Evolutionary conservation across 2,113 vertebrate genomes (phyloP).

Genomic region (Carassius carassius): DNA sequence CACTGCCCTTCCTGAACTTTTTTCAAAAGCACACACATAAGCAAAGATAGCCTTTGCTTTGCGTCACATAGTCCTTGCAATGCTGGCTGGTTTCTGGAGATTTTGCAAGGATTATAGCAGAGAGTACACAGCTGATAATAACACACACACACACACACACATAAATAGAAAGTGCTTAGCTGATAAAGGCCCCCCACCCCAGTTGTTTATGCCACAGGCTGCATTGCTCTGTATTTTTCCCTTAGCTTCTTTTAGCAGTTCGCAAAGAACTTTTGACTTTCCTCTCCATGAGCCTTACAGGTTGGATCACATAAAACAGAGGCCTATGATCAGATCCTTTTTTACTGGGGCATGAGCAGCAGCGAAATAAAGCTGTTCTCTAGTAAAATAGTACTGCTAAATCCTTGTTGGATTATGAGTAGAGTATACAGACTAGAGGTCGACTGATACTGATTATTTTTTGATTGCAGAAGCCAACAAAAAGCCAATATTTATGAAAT

Average conservation of each 20-base stretch:
- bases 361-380: background rate
- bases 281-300: background rate
- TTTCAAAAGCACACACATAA: background rate
- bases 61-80: constrained; percentile 11
- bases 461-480: background rate
- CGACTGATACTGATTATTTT: too few species aligned
- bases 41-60: constrained; percentile 21
- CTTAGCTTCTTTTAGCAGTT: background rate
- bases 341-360: background rate
- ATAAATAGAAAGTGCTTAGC: constrained; percentile 19
- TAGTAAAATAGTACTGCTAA: background rate
- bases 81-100: constrained; percentile 40
- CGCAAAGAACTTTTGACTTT: constrained; percentile 16
- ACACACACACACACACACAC: constrained; percentile 25
- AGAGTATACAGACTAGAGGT: background rate
- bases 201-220: constrained; percentile 41
- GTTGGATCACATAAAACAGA: constrained; percentile 21
- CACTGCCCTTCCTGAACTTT: constrained; percentile 2
- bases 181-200: constrained; percentile 25
- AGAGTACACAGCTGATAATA: constrained; percentile 23
- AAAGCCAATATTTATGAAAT: background rate
- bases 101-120: constrained; percentile 35
- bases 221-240: constrained; percentile 31
- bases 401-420: background rate
- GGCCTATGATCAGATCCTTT: background rate